Percentiles rank a stretch among this genome's conserved stretches.
phyloP scores from a whole-genome alignment of 2,797 vertebrate species.

The Coranthus polyacanthus region DNA sequence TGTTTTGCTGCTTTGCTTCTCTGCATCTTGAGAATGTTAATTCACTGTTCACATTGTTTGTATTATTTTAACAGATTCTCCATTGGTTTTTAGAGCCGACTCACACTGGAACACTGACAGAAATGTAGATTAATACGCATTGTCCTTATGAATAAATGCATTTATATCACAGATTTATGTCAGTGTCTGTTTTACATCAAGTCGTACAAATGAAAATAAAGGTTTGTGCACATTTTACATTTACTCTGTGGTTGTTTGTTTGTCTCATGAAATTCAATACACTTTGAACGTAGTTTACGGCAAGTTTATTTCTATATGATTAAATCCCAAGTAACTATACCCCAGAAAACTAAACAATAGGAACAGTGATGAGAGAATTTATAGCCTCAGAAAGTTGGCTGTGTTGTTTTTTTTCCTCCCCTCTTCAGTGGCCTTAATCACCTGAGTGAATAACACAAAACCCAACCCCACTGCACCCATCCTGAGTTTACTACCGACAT shows the following conservation, averaged over 20 bases:
- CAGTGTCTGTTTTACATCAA: too few relatives aligned
- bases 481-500: neutral
- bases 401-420: neutral
- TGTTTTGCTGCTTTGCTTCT: neutral
- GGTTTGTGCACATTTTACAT: neutral
- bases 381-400: neutral
- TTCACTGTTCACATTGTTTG: neutral
- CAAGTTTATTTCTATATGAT: neutral
- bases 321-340: neutral
- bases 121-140: slow-evolving; percentile 13
- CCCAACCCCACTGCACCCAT: too few relatives aligned
- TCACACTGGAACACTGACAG: neutral
- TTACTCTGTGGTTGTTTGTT: neutral
- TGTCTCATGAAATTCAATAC: neutral
- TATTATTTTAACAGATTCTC: neutral
- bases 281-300: neutral
- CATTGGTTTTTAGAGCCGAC: neutral
- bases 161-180: neutral
- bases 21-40: neutral
- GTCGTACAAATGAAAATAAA: neutral
- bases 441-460: neutral
- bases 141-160: slow-evolving; percentile 2
- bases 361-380: neutral
- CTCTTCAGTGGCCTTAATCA: neutral
- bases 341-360: neutral